Evolutionary conservation across 2,113 vertebrate genomes (phyloP).

Genomic region (Ariopsis seemanni): DNA sequence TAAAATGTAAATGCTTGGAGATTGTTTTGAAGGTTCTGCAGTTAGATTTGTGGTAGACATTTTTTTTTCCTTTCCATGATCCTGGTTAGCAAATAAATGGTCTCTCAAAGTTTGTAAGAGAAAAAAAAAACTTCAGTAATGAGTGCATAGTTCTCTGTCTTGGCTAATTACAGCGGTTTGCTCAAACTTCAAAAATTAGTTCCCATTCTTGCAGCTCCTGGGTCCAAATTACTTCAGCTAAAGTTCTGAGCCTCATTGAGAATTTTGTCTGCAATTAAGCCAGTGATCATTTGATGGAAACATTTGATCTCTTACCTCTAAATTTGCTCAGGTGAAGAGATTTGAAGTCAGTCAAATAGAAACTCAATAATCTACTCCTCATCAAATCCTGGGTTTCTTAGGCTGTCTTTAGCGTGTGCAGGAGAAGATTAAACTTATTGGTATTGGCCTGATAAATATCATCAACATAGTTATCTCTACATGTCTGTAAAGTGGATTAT

Average conservation of each 20-base stretch:
- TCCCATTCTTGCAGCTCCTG: not conserved
- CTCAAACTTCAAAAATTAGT: constrained; percentile 28
- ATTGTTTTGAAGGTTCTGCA: not conserved
- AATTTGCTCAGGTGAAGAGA: constrained; percentile 26
- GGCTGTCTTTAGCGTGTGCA: not conserved
- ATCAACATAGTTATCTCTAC: not conserved
- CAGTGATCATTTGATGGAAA: constrained; percentile 18
- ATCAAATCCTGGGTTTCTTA: constrained; percentile 5
- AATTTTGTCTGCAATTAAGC: constrained; percentile 15
- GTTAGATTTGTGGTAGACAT: not conserved
- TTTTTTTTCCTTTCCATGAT: not conserved
- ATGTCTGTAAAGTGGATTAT: not conserved
- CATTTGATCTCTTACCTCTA: constrained; percentile 25
- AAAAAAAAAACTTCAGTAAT: constrained; percentile 13
- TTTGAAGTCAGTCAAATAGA: constrained; percentile 15
- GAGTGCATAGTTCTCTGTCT: not conserved
- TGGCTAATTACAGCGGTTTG: constrained; percentile 34
- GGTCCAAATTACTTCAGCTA: constrained; percentile 20
- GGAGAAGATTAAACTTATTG: constrained; percentile 12
- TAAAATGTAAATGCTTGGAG: not conserved
- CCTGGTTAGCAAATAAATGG: not conserved
- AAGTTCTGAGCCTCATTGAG: constrained; percentile 12
- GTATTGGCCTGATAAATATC: not conserved
- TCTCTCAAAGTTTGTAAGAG: not conserved
- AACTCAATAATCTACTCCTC: constrained; percentile 5